Conservation (phyloP, 2,888 invertebrate species). For the Leptinotarsa tumamoca region DNA sequence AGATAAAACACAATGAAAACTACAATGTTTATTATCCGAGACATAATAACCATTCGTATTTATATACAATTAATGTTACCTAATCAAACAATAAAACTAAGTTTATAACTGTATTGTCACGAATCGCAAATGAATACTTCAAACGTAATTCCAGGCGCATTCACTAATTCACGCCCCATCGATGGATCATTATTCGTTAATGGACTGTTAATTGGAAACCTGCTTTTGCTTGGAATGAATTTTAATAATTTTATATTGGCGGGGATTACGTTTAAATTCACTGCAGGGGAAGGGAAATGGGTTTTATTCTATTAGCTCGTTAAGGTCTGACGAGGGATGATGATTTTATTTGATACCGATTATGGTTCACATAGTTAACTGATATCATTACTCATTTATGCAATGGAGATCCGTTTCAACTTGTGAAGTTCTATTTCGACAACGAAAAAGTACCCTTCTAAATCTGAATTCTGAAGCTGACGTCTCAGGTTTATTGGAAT, state of each 20-base stretch:
- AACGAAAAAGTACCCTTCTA: too few relatives aligned
- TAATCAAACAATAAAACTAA: constrained; percentile 45
- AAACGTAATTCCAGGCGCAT: constrained; percentile 47
- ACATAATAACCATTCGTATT: constrained; percentile 19
- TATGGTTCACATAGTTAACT: neutral
- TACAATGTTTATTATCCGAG: neutral
- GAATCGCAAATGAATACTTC: constrained; percentile 45
- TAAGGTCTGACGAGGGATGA: neutral
- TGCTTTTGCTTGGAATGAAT: constrained; percentile 36
- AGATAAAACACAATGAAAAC: neutral
- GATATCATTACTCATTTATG: neutral
- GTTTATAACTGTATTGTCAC: constrained; percentile 47
- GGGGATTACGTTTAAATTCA: constrained; percentile 28
- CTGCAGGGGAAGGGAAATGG: neutral
- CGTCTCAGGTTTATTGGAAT: too few relatives aligned
- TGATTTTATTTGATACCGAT: neutral
- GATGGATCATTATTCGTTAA: constrained; percentile 49
- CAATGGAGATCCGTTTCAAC: neutral
- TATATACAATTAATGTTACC: constrained; percentile 36
- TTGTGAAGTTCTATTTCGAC: too few relatives aligned
- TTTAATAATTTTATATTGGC: constrained; percentile 38
- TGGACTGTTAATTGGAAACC: constrained; percentile 48
- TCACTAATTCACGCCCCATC: constrained; percentile 46
- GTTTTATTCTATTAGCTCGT: constrained; percentile 1
- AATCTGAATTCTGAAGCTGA: too few relatives aligned